Conservation (phyloP, 1,140 invertebrate genomes). For the Dendroctonus valens region DNA sequence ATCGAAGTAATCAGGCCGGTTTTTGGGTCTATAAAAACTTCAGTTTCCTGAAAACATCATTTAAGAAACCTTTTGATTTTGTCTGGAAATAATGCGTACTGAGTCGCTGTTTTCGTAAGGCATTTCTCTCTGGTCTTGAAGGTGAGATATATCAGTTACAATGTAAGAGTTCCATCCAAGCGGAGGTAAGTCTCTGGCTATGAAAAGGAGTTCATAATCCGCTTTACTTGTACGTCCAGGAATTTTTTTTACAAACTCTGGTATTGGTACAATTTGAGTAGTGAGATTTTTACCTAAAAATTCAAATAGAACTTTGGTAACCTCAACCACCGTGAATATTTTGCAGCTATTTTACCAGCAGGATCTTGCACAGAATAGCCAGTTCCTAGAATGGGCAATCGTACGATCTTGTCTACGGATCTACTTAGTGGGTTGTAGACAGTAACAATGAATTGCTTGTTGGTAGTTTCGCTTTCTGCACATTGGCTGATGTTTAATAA, state of each 20-base stretch:
- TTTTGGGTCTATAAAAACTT: slow-evolving; percentile 52
- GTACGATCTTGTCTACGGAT: slow-evolving; percentile 60
- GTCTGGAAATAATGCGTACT: slow-evolving; percentile 1
- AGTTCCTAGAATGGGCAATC: slow-evolving; percentile 63
- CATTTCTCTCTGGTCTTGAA: not conserved
- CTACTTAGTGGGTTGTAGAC: slow-evolving; percentile 78
- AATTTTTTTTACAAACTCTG: slow-evolving; percentile 58
- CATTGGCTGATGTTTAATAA: slow-evolving; percentile 63
- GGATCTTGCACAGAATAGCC: slow-evolving; percentile 1
- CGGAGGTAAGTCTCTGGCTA: slow-evolving; percentile 61
- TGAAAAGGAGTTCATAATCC: slow-evolving; percentile 65
- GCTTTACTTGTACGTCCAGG: slow-evolving; percentile 63
- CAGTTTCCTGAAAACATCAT: slow-evolving; percentile 9
- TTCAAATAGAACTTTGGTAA: not conserved
- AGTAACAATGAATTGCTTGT: slow-evolving; percentile 61
- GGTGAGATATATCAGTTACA: slow-evolving; percentile 43
- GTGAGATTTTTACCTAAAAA: slow-evolving; percentile 55
- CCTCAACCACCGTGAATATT: not conserved
- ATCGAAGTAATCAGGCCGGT: slow-evolving; percentile 57
- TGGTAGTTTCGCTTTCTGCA: slow-evolving; percentile 60
- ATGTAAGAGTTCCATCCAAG: slow-evolving; percentile 66
- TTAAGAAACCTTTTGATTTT: not conserved
- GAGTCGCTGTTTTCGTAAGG: slow-evolving; percentile 8
- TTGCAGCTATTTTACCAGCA: slow-evolving; percentile 44
- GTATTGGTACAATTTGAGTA: slow-evolving; percentile 64